phyloP scores from a whole-genome alignment of 2,888 invertebrate genomes.

The Cataglyphis altisquamis region DNA sequence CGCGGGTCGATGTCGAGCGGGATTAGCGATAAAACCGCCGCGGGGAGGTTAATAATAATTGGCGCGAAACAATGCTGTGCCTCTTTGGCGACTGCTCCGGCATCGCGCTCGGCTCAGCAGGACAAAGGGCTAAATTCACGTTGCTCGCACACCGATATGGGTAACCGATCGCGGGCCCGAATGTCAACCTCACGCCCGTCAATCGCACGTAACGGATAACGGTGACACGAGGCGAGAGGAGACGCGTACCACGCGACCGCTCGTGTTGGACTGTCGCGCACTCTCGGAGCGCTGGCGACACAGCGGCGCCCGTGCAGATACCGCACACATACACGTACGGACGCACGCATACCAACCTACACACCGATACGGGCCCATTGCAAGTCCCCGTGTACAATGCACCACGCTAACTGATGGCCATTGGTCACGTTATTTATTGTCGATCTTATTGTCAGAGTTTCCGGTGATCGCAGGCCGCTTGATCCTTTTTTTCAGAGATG shows the following conservation, averaged over 20 bases:
- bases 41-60: background rate
- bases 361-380: constrained; percentile 4
- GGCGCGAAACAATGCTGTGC: background rate
- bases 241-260: constrained; percentile 24
- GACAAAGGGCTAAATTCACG: background rate
- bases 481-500: background rate
- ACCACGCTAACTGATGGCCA: constrained; percentile 7
- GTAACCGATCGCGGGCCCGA: background rate
- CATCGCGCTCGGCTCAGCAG: background rate
- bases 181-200: background rate
- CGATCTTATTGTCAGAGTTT: background rate
- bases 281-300: constrained; percentile 8
- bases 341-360: background rate
- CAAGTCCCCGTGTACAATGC: constrained; percentile 25
- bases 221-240: background rate
- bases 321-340: constrained; percentile 1
- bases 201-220: constrained; percentile 5
- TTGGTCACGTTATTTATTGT: background rate
- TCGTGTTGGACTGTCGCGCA: constrained; percentile 45
- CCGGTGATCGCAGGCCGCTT: background rate
- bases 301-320: constrained; percentile 46
- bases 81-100: background rate
- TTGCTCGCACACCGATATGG: background rate
- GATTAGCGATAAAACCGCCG: background rate
- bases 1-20: background rate